Conservation (phyloP, 2,797 vertebrate species). For the Salarias fasciatus region DNA sequence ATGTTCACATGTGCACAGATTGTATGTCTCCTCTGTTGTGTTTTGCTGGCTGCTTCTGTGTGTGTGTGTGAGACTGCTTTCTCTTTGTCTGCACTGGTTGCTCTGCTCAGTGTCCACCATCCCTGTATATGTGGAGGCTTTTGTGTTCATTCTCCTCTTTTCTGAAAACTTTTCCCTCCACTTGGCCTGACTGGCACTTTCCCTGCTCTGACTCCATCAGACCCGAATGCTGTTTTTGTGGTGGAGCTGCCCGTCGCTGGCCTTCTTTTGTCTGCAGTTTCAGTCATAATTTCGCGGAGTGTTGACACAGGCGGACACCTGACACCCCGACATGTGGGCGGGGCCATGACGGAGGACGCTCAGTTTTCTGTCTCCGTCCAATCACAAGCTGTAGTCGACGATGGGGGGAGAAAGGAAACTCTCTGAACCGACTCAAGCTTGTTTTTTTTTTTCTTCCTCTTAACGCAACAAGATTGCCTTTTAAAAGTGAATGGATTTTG, state of each 20-base stretch:
- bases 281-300: constrained; percentile 40
- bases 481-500: constrained; percentile 8
- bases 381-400: constrained; percentile 25
- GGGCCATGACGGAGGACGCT: constrained; percentile 32
- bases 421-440: constrained; percentile 6
- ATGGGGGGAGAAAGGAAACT: constrained; percentile 25
- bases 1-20: constrained; percentile 38
- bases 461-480: background rate
- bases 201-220: background rate
- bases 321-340: constrained; percentile 60
- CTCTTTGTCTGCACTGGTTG: constrained; percentile 37
- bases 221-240: background rate
- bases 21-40: constrained; percentile 43
- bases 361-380: constrained; percentile 70
- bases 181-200: constrained; percentile 4
- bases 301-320: constrained; percentile 59
- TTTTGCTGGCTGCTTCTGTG: constrained; percentile 38
- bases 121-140: constrained; percentile 22
- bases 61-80: constrained; percentile 31
- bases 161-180: background rate
- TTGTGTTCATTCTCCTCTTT: constrained; percentile 24
- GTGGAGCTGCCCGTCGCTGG: background rate
- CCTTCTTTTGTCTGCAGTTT: constrained; percentile 33
- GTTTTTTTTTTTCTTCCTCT: background rate
- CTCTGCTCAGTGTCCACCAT: constrained; percentile 18